These are phyloP conservation scores for Mallateleia sp. DNA, from an alignment of 2,888 invertebrate genomes.

Conservation along the genomic window DNA sequence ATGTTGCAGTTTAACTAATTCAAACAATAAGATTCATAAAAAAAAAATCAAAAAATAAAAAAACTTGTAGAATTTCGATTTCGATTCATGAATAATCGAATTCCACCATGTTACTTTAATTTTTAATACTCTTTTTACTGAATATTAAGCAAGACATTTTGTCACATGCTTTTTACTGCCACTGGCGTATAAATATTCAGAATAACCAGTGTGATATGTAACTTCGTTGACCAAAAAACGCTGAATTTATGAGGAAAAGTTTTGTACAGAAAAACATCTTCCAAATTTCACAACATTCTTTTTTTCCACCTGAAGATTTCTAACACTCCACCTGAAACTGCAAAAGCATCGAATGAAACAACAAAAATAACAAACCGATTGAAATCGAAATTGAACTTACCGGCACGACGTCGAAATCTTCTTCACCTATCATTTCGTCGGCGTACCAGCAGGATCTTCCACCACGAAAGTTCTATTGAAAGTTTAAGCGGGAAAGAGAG, in stretches of 20 bases:
- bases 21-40: no score
- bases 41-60: no score
- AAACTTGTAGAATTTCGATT: no score
- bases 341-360: neutral
- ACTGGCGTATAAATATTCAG: neutral
- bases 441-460: constrained; percentile 35
- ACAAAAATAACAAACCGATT: neutral
- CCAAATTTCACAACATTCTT: neutral
- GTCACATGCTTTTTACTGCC: neutral
- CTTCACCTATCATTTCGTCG: constrained; percentile 39
- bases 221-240: constrained; percentile 1
- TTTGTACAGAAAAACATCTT: neutral
- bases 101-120: neutral
- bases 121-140: neutral
- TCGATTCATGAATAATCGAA: no score
- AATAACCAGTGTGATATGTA: constrained; percentile 14
- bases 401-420: constrained; percentile 5
- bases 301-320: no score
- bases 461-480: constrained; percentile 56
- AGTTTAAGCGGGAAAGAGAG: constrained; percentile 61
- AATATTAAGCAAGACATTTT: constrained; percentile 28
- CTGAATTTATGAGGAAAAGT: constrained; percentile 24
- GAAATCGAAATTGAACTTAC: neutral
- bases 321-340: no score
- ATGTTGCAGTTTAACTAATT: no score